Evolutionary conservation across 2,797 vertebrate species (phyloP), one percentile per base, ranked within the genome.

Genomic region (Euphonia xanthogaster): DNA sequence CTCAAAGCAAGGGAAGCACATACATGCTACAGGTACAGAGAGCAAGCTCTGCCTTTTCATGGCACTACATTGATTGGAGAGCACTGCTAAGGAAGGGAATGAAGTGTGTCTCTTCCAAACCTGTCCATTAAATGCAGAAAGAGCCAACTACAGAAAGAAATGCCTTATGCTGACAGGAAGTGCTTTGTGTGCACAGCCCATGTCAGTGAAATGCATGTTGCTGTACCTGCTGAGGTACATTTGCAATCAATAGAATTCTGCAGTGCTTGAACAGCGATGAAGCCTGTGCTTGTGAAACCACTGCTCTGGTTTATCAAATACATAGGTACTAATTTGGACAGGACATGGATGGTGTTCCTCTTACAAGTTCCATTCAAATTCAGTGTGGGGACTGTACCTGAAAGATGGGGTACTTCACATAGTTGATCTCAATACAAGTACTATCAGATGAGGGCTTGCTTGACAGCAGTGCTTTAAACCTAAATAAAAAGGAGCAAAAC

Each of bases 401-500:
- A 84, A 99, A 99, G 96, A 99, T 99, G 93, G 99, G 98, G 97
- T 99, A 99, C 98, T 99, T 99, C 97, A 99, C 99, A 4, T 99
- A 99, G 96, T 99, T 99, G 92, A 99, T 99, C 98, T 99, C 99
- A 85, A 99, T 99, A 92, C 99, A 99, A 90, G 99, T 99, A 98
- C 99, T 99, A 85, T 99, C 99, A 28, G 99, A 98, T 20, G 99
- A 98, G 0, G 99, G 98, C 95, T 99, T 98, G 98, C 99, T 99
- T 83, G 99, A 99, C n/a, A 99, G 98, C 92, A 99, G 93, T 3
- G 98, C 99, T 98, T 99, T 99, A 98, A 99, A 99, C 98, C 99
- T 99, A 96, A 50, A 94, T 20, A 77, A 88, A 91, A 96, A 97
- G n/a, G 79, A 74, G 55, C 4, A 66, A 70, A 89, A 67, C 18